phyloP scores from a whole-genome alignment of 2,797 vertebrate genomes.

The Poeciliopsis paucimaculata region DNA sequence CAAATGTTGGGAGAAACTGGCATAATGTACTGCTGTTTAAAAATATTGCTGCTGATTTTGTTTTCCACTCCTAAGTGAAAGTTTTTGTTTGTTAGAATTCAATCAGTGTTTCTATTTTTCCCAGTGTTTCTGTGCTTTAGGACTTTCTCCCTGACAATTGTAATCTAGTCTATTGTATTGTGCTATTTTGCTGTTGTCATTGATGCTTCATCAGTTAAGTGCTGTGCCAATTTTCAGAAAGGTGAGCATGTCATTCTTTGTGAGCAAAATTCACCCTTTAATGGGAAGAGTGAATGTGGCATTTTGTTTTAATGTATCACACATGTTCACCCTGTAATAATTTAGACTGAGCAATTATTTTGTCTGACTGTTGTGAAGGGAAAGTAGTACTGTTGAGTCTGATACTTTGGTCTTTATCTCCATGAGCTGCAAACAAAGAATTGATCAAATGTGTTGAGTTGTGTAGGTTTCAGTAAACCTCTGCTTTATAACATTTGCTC shows the following conservation, averaged over 20 bases:
- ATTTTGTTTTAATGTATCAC: slow-evolving; percentile 45
- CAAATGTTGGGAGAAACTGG: slow-evolving; percentile 11
- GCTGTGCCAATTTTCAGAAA: slow-evolving; percentile 50
- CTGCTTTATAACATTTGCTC: slow-evolving; percentile 45
- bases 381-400: slow-evolving; percentile 1
- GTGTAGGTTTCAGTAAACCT: slow-evolving; percentile 27
- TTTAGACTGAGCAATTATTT: slow-evolving; percentile 39
- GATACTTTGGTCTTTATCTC: slow-evolving; percentile 25
- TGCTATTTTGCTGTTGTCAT: slow-evolving; percentile 42
- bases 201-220: slow-evolving; percentile 66
- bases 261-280: slow-evolving; percentile 51
- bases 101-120: slow-evolving; percentile 55
- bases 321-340: slow-evolving; percentile 17
- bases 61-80: slow-evolving; percentile 32
- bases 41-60: slow-evolving; percentile 48
- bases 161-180: slow-evolving; percentile 44
- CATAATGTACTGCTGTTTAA: slow-evolving; percentile 20
- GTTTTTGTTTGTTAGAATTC: slow-evolving; percentile 53
- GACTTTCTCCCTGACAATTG: slow-evolving; percentile 62
- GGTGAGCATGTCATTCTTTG: slow-evolving; percentile 47
- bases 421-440: slow-evolving; percentile 25
- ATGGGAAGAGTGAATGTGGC: slow-evolving; percentile 32
- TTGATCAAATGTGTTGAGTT: slow-evolving; percentile 10
- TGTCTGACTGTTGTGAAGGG: slow-evolving; percentile 15
- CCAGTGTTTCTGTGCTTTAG: slow-evolving; percentile 42